Evolutionary conservation across 2,113 vertebrate species (phyloP).

Genomic region (Bos taurus): DNA sequence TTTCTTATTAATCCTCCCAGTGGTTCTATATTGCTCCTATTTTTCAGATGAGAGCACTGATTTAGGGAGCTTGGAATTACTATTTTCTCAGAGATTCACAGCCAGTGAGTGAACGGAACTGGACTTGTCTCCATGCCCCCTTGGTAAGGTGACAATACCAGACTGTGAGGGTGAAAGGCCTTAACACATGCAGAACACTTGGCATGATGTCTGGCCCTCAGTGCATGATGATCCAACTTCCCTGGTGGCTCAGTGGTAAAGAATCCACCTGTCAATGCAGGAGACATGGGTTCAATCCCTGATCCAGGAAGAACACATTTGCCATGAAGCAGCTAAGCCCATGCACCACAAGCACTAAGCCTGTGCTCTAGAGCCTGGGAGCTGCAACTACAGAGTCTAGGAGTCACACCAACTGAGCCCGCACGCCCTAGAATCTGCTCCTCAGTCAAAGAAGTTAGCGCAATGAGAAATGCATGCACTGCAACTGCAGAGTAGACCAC

Average conservation of each 20-base stretch:
- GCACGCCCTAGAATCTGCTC: fast-evolving
- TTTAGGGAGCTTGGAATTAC: not conserved
- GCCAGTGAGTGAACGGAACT: not conserved
- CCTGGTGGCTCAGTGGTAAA: not conserved
- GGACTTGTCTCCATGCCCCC: too few species aligned
- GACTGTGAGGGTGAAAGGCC: not conserved
- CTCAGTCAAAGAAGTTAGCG: fast-evolving
- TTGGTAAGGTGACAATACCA: not conserved
- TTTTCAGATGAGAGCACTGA: not conserved
- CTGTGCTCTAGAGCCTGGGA: not conserved
- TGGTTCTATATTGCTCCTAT: not conserved
- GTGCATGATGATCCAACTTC: not conserved
- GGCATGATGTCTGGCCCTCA: not conserved
- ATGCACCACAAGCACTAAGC: not conserved
- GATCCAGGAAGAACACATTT: not conserved
- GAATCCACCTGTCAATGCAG: not conserved
- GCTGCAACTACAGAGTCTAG: not conserved
- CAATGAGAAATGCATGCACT: fast-evolving
- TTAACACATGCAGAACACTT: not conserved
- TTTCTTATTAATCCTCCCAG: not conserved
- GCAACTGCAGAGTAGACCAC: not conserved
- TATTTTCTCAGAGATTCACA: not conserved
- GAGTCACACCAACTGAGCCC: not conserved
- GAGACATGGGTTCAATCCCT: not conserved
- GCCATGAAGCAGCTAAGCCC: not conserved